These are phyloP conservation scores for Cryptocheilus praepositus DNA, from an alignment of 2,888 invertebrate species.

Conservation along the genomic window DNA sequence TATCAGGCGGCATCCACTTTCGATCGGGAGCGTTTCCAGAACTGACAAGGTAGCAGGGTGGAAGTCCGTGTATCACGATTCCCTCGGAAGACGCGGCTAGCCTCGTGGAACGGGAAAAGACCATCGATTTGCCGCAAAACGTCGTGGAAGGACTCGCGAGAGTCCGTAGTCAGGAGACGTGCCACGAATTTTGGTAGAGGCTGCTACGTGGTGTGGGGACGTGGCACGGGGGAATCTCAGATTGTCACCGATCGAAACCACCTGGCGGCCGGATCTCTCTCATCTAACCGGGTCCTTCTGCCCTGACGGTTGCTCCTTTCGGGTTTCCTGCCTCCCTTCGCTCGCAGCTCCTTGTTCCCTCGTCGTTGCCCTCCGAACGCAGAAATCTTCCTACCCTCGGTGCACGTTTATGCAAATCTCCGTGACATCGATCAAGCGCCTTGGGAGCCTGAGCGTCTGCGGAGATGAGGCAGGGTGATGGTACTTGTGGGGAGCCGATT, in stretches of 20 bases:
- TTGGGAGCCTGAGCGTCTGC: not conserved
- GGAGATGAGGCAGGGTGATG: constrained; percentile 1
- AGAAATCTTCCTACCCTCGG: constrained; percentile 11
- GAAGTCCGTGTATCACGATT: no score
- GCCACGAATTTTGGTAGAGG: constrained; percentile 23
- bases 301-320: constrained; percentile 17
- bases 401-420: constrained; percentile 35
- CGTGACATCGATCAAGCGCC: constrained; percentile 28
- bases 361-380: not conserved
- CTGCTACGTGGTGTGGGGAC: no score
- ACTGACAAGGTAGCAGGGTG: no score
- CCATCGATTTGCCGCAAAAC: constrained; percentile 3
- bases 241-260: constrained; percentile 27
- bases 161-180: constrained; percentile 14
- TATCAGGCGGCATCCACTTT: no score
- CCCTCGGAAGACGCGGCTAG: no score
- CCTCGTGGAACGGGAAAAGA: no score
- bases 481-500: constrained; percentile 12
- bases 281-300: constrained; percentile 27
- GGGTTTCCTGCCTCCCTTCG: constrained; percentile 10
- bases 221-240: constrained; percentile 21
- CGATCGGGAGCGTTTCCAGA: no score
- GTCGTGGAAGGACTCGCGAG: not conserved
- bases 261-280: constrained; percentile 25
- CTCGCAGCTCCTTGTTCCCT: not conserved